Percentiles rank a stretch among this genome's conserved stretches.
These are phyloP conservation scores for Nezara viridula DNA, from an alignment of 2,888 invertebrate species.

Conservation along the genomic window DNA sequence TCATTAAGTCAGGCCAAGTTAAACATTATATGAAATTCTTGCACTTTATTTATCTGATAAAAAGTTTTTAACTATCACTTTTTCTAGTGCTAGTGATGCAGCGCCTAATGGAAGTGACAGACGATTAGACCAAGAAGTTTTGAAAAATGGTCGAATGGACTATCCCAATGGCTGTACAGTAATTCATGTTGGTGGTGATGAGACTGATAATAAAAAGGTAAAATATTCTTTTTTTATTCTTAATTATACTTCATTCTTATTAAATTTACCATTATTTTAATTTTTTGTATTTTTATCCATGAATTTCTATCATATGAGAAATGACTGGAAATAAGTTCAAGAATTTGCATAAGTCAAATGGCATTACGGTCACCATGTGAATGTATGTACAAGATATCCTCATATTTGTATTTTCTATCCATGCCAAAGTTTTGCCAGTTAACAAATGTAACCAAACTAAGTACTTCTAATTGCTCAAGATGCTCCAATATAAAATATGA, in stretches of 20 bases:
- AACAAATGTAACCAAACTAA: neutral
- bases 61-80: neutral
- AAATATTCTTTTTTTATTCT: neutral
- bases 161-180: slow-evolving; percentile 64
- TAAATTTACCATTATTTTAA: neutral
- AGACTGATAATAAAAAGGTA: slow-evolving; percentile 60
- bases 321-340: too few species aligned
- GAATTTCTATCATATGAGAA: neutral
- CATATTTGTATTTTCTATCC: neutral
- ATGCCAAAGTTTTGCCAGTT: neutral
- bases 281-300: neutral
- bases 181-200: slow-evolving; percentile 63
- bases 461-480: too few species aligned
- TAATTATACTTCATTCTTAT: neutral
- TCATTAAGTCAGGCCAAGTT: too few species aligned
- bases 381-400: neutral
- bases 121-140: slow-evolving; percentile 46
- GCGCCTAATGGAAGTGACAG: slow-evolving; percentile 53
- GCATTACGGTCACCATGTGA: neutral
- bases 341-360: neutral
- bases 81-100: slow-evolving; percentile 38
- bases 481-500: neutral
- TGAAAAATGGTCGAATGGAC: slow-evolving; percentile 58
- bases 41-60: neutral
- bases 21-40: too few species aligned